These are phyloP conservation scores for Colletes gigas DNA, from an alignment of 1,140 invertebrate genomes.

Conservation along the genomic window DNA sequence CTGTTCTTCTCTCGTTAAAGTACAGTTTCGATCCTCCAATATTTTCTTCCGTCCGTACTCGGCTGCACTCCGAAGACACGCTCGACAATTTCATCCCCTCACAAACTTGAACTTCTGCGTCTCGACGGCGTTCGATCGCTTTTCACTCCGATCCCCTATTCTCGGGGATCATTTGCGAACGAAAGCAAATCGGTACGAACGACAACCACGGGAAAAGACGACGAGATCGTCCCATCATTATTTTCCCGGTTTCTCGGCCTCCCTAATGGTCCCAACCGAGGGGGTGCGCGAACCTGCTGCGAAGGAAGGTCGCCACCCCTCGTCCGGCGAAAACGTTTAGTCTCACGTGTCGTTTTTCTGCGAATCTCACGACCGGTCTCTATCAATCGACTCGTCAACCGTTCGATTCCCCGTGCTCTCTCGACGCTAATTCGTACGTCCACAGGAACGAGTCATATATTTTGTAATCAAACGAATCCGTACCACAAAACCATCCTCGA, in stretches of 20 bases:
- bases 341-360: neutral
- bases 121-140: neutral
- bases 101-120: no score
- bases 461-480: no score
- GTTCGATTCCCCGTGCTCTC: no score
- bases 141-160: neutral
- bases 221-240: slow-evolving; percentile 42
- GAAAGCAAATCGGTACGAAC: slow-evolving; percentile 5
- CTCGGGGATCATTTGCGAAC: slow-evolving; percentile 6
- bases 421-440: no score
- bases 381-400: neutral
- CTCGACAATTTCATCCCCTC: no score
- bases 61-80: no score
- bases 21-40: neutral
- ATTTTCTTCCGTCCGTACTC: no score
- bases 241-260: slow-evolving; percentile 46
- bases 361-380: neutral
- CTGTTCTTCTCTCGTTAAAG: neutral
- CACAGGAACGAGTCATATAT: no score
- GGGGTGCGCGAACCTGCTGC: neutral
- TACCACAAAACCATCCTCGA: no score
- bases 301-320: neutral
- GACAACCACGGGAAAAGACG: slow-evolving; percentile 21
- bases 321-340: slow-evolving; percentile 41
- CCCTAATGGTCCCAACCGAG: neutral